Evolutionary conservation across 2,797 vertebrate genomes (phyloP), one percentile per base, ranked within the genome.

Genomic region (Enteromius treurensis): DNA sequence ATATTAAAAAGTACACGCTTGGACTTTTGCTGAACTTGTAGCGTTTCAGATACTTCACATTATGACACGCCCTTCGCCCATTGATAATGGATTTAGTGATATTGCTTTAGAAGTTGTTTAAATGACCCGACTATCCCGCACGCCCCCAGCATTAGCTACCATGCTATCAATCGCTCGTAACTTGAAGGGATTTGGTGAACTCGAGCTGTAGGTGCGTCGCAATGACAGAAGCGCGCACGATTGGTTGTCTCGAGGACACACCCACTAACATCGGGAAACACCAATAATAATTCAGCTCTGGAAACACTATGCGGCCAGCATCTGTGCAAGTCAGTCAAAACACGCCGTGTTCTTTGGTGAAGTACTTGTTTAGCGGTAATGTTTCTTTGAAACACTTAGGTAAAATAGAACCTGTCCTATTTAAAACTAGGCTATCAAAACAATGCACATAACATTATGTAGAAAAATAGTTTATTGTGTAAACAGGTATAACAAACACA

Each of bases 1-100:
- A 93, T 93, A 81, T 89, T 79, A 58, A 19, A 58, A 51, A 69
- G 17, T 55, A 5, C 8, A 9, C 9, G 3, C 60, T 32, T 64
- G 23, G 2, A 55, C 17, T 47, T 42, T 37, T 29, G 19, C 10
- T 78, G 17, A 5, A 23, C 11, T 19, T 67, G 14, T 45, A 55
- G 23, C 49, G 19, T 10, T 17, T 40, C 26, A 6, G 7, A 32
- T n/a, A 10, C 15, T 62, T 49, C 51, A 23, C 21, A 7, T 58
- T 62, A n/a, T 14, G 26, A 7, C 34, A 32, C 17, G 5, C 5
- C 0, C 4, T 74, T 65, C 21, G 10, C 49, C 79, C 53, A 58
- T 51, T 51, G 3, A 5, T 26, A 9, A 4, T 2, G 8, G 5
- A 1, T 55, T 51, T 3, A 5, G 32, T 76, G 53, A 14, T 2